Base-by-base conservation (phyloP, 2,113 vertebrate species). In the Abramis brama region DNA sequence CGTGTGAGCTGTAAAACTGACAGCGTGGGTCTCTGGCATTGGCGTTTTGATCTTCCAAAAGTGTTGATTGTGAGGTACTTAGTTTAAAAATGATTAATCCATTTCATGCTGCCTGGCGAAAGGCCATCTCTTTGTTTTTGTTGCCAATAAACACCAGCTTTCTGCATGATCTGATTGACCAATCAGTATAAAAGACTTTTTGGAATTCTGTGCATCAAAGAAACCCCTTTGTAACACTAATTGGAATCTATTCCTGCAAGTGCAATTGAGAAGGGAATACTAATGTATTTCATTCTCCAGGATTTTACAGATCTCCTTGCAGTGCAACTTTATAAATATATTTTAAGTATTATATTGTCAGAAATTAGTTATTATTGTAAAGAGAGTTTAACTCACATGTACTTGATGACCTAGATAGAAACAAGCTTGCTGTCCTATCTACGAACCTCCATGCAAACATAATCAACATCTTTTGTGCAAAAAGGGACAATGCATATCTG, bases 131-230 rank as follows among this genome's bases (percentile, higher is more conserved):
- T 33, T 57, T 78, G 17, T 59, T 23, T 23, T 59, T 6, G 50
- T 57, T 57, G 43, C 11, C 71, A 74, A 47, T 74, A 74, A 15
- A 74, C 71, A 74, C 71, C 6, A 47, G 71, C 25, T 74, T 47
- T 47, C 52, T 21, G 52, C 19, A 36, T 36, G 50, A 78, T 78
- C 52, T 78, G 27, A 78, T 78, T 36, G 75, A 6, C 10, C 75
- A 36, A 3, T 78, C 75, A 78, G 57, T 78, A 36, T 78, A 36
- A 78, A 78, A 39, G 9, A 57, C 30, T 33, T 78, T 17, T 78
- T 52, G 17, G 52, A 78, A 78, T 78, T 33, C 17, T 23, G 30
- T 59, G 50, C 52, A 78, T 78, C 50, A 23, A 5, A 33, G 17
- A 78, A 36, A 5, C 13, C 25, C 11, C 2, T 78, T 39, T 59